Base-by-base conservation (phyloP, 2,888 invertebrate genomes). In the Eurois occulta region DNA sequence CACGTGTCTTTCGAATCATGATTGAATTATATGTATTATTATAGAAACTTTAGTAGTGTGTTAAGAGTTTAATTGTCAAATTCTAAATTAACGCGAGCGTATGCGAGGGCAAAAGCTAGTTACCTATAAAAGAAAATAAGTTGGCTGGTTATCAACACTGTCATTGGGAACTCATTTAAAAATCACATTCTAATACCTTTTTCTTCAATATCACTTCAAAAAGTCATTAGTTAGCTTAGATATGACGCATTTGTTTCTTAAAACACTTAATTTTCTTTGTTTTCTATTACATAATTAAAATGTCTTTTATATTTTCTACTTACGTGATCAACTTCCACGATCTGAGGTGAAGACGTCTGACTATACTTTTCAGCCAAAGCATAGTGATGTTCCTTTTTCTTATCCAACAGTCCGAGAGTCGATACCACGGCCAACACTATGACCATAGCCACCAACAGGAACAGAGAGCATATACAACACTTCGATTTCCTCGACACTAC, bases 401-500 rank as follows among this genome's bases (percentile, higher is more conserved):
- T 75, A 2, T 91, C 85, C 16, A 93, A 91, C 8, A 92, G 79
- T 13, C 91, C 90, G 72, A 95, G 43, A 0, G 95, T 93, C 0
- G 95, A 95, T 28, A 95, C 75, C 78, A 95, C 94, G 10, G 95
- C 94, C 69, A 96, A 87, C 66, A 86, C 90, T 24, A 96, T 91
- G 2, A 96, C 96, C 69, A 95, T 77, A 16, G 94, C 28, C 77
- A 95, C 91, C 21, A 96, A 73, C 13, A 95, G 10, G 1, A 94
- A 81, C 58, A 96, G 85, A 0, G 91, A 91, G 87, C 93, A 93
- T 74, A 95, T 90, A 81, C 94, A 95, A 81, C 95, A 85, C 92
- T 95, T 96, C 0, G 94, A 92, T 83, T 94, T 94, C 46, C 90
- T 90, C 1, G 96, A 95, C 74, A 95, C 92, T 13, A 95, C 95